Conservation (phyloP, 2,113 vertebrate genomes). For the Cariama cristata region DNA sequence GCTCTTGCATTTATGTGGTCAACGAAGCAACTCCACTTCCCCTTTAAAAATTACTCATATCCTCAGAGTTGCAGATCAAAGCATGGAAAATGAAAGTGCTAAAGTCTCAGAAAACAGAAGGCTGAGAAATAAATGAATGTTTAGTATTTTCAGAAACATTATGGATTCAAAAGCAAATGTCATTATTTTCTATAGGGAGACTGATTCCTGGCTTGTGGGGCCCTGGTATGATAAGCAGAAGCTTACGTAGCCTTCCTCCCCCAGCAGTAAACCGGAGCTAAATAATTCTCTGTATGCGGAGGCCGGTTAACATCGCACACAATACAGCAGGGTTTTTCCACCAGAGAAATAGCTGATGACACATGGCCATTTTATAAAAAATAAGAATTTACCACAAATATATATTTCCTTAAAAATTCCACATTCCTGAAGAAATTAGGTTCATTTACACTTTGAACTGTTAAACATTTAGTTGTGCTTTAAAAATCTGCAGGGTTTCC, state of each 20-base stretch:
- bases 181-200: background rate
- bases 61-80: background rate
- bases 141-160: background rate
- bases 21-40: constrained; percentile 11
- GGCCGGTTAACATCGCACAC: background rate
- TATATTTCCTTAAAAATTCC: background rate
- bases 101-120: background rate
- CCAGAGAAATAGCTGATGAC: background rate
- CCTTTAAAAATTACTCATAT: background rate
- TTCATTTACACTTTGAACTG: background rate
- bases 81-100: background rate
- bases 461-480: background rate
- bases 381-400: background rate
- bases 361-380: background rate
- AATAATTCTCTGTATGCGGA: background rate
- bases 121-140: background rate
- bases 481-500: background rate
- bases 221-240: background rate
- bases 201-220: background rate
- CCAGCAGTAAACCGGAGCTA: background rate
- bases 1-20: constrained; percentile 22
- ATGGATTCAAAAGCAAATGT: background rate
- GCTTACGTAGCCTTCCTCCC: background rate
- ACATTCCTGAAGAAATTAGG: background rate
- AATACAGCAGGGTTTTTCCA: background rate